These are phyloP conservation scores for Arenicola marina DNA, from an alignment of 2,888 invertebrate genomes.

Conservation along the genomic window DNA sequence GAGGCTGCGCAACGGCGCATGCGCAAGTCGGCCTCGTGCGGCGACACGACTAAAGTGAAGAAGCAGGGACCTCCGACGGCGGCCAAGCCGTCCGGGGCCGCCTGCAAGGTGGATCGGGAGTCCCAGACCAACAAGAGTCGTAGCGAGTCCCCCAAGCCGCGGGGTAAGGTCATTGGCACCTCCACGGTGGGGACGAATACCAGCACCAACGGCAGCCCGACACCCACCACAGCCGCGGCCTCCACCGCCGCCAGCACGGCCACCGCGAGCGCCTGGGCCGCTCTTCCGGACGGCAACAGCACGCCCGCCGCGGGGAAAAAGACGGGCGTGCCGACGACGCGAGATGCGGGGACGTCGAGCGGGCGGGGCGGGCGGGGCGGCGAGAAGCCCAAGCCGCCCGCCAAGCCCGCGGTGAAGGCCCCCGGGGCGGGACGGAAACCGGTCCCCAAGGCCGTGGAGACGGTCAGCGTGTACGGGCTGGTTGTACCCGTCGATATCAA, in stretches of 20 bases:
- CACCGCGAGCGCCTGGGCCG: neutral
- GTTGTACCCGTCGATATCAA: constrained; percentile 57
- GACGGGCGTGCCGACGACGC: neutral
- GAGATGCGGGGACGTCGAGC: neutral
- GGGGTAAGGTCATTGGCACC: too few relatives aligned
- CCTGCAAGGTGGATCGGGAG: neutral
- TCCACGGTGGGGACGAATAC: constrained; percentile 5
- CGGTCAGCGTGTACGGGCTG: constrained; percentile 51
- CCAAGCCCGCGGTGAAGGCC: constrained; percentile 6
- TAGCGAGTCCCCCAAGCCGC: too few relatives aligned
- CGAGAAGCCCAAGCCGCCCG: neutral
- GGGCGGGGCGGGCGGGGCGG: neutral
- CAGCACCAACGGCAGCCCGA: neutral
- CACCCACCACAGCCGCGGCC: neutral
- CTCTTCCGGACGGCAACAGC: neutral
- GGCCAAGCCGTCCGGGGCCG: neutral
- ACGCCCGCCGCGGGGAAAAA: neutral
- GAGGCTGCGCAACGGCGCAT: constrained; percentile 15
- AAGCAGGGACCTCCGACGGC: constrained; percentile 6
- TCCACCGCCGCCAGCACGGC: neutral
- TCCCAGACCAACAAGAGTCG: constrained; percentile 1
- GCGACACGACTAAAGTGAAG: constrained; percentile 14
- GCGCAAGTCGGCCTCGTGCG: too few relatives aligned
- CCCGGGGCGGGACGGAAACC: too few relatives aligned
- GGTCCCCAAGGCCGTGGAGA: constrained; percentile 16